Conservation (phyloP, 2,797 vertebrate species). For the Pangasius sanitwongsei region DNA sequence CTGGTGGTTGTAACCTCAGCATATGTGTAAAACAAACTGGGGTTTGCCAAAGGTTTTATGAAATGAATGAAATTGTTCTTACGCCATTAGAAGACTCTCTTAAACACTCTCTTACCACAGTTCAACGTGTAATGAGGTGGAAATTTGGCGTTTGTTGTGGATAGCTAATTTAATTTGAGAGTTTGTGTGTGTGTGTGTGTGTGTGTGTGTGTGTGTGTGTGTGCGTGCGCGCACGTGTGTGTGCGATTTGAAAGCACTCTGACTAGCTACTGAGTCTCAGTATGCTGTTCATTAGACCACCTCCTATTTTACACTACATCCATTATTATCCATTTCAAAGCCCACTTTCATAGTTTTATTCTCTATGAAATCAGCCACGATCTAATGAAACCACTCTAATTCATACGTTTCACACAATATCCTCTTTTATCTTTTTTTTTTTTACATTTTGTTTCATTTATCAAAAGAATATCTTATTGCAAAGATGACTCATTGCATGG, state of each 20-base stretch:
- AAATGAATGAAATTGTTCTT: conserved; percentile 1
- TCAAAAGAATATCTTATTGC: conserved; percentile 72
- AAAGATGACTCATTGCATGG: conserved; percentile 60
- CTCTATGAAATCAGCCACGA: conserved; percentile 57
- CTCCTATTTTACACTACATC: conserved; percentile 53
- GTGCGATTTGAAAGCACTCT: conserved; percentile 8
- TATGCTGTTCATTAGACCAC: conserved; percentile 38
- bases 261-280: not conserved
- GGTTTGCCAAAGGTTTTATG: conserved; percentile 19
- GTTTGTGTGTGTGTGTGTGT: not conserved
- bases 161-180: conserved; percentile 7
- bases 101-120: not conserved
- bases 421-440: conserved; percentile 64
- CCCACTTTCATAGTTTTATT: conserved; percentile 53
- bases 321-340: conserved; percentile 63
- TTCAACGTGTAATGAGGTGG: conserved; percentile 2
- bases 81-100: not conserved
- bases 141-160: conserved; percentile 1
- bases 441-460: conserved; percentile 61
- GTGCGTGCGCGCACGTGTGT: not conserved
- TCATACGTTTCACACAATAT: conserved; percentile 62
- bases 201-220: not conserved
- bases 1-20: conserved; percentile 6
- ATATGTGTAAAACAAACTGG: conserved; percentile 6
- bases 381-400: conserved; percentile 65